These are phyloP conservation scores for Pseudotriccus pelzelni DNA, from an alignment of 2,797 vertebrate genomes.

Conservation along the genomic window DNA sequence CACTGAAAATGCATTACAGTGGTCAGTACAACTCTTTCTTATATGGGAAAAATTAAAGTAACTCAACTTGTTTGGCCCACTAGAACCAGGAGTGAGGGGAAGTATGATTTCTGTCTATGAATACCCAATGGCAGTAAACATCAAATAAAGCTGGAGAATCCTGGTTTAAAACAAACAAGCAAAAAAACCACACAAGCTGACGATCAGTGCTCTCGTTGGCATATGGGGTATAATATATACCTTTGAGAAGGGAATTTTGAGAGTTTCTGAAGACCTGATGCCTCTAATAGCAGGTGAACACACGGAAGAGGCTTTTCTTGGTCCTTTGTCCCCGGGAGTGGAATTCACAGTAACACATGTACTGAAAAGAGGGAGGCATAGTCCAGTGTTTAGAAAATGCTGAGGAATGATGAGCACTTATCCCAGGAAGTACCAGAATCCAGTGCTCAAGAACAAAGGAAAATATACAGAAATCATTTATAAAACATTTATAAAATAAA, in stretches of 20 bases:
- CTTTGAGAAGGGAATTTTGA: neutral
- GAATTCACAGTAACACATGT: neutral
- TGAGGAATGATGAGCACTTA: neutral
- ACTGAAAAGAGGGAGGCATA: rapidly evolving
- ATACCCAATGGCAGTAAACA: neutral
- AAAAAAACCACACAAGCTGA: neutral
- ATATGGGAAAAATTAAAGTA: neutral
- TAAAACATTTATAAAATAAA: neutral
- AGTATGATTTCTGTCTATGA: neutral
- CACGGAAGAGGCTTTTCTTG: neutral
- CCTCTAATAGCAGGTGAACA: neutral
- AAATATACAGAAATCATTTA: neutral
- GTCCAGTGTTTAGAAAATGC: neutral
- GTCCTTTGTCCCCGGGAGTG: neutral
- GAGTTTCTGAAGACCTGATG: neutral
- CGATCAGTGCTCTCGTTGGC: neutral
- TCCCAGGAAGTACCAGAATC: neutral
- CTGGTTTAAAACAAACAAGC: neutral
- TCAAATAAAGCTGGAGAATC: neutral
- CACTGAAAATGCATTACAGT: neutral
- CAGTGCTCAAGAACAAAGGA: neutral
- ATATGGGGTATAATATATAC: neutral
- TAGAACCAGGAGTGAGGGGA: neutral
- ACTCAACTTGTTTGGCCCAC: neutral
- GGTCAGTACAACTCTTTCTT: neutral